A percentile compares a stretch with the other conserved stretches of the same genome.
Conservation (phyloP, 2,888 invertebrate species). For the Nebria brevicollis region DNA sequence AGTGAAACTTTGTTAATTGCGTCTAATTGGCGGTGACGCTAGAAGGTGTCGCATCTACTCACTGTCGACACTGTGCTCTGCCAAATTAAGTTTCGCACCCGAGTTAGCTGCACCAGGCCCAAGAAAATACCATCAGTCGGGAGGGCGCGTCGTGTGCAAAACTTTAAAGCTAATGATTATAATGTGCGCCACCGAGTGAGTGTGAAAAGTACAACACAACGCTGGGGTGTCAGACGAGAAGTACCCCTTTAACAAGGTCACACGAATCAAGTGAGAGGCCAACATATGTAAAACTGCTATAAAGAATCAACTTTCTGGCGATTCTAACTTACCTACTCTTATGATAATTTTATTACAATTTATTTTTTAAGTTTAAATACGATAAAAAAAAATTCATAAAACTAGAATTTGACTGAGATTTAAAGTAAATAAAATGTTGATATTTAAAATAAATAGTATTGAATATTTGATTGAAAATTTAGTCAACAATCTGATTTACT, state of each 20-base stretch:
- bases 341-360: no score
- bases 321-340: background rate
- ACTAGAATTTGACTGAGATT: no score
- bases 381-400: no score
- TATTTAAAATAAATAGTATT: no score
- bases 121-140: slow-evolving; percentile 16
- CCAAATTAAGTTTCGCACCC: slow-evolving; percentile 18
- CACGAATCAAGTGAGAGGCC: background rate
- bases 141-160: slow-evolving; percentile 8
- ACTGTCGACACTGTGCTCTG: background rate
- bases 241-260: background rate
- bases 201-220: background rate
- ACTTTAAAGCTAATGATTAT: slow-evolving; percentile 40
- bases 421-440: no score
- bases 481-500: background rate
- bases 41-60: slow-evolving; percentile 54
- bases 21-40: slow-evolving; percentile 59
- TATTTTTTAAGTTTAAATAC: no score
- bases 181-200: slow-evolving; percentile 26
- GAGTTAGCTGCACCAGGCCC: slow-evolving; percentile 15
- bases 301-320: background rate
- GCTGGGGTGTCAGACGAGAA: background rate
- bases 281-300: background rate
- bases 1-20: slow-evolving; percentile 58
- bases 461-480: background rate